Evolutionary conservation across 2,113 vertebrate species (phyloP), one percentile per base, ranked within the genome.

Genomic region (Himantopus leucocephalus): DNA sequence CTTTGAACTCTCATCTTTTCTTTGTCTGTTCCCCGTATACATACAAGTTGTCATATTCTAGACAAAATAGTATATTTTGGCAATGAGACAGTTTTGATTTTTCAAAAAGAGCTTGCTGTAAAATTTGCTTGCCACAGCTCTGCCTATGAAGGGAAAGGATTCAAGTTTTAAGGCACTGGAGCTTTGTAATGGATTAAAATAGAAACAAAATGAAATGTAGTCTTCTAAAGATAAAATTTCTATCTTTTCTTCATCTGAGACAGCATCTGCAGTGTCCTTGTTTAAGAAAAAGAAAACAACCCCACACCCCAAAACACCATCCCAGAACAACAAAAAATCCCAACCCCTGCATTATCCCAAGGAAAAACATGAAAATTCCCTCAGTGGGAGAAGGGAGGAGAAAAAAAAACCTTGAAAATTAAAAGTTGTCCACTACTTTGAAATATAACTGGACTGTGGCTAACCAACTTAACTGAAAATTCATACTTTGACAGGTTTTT

Each of bases 291-390:
- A 37, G 35, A 5, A 34, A 41, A 32, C 3, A 21, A 60, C 39
- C 26, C 39, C 52, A 53, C 24, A 29, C 26, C 63, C 19, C 12
- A 34, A 43, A 66, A 30, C 19, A 5, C 6, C 3, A 41, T 17
- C 3, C 16, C 17, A 56, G 12, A 66, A 8, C 6, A 64, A 52
- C 10, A 60, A 24, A 10, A 11, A 21, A 2, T 1, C 1, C 2
- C 1, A 8, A 5, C 2, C 14, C 6, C 20, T 64, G 20, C 7
- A 43, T 30, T 79, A 55, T 59, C 4, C 2, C 4, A 47, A 50
- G 20, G 41, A 27, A 74, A 88, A 70, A 41, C 27, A 3, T 41
- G 10, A 48, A 80, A 66, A 71, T 59, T 74, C 5, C 32, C 1
- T 3, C 63, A 37, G 10, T 41, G 6, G 29, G 19, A 53, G 16